Evolutionary conservation across 2,113 vertebrate genomes (phyloP).

Genomic region (Nesoenas mayeri): DNA sequence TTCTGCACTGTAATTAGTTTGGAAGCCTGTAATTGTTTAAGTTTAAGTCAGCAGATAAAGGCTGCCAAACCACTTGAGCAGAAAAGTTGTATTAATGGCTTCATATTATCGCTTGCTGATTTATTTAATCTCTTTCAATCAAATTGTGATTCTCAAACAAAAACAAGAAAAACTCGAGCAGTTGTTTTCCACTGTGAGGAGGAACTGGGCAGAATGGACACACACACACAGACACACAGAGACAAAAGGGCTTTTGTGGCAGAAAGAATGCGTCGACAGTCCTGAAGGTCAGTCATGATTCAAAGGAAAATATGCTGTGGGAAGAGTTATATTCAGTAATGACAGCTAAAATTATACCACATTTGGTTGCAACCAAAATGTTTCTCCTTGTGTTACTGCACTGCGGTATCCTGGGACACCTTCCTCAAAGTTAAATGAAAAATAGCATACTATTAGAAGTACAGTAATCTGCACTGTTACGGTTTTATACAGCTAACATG

Average conservation of each 20-base stretch:
- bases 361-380: neutral
- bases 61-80: conserved; percentile 75
- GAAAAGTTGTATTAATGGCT: conserved; percentile 74
- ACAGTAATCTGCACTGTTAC: neutral
- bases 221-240: neutral
- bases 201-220: conserved; percentile 34
- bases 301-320: conserved; percentile 4
- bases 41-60: conserved; percentile 70
- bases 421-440: neutral
- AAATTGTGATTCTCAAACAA: conserved; percentile 65
- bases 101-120: conserved; percentile 69
- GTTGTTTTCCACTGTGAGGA: conserved; percentile 40
- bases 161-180: conserved; percentile 8
- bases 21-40: conserved; percentile 75
- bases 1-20: conserved; percentile 74
- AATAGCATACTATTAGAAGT: neutral
- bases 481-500: neutral
- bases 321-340: neutral
- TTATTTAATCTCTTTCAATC: conserved; percentile 76
- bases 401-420: neutral
- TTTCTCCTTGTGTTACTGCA: neutral
- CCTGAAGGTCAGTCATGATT: conserved; percentile 59
- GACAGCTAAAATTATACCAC: neutral
- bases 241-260: conserved; percentile 58
- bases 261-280: neutral